Evolutionary conservation across 2,888 invertebrate genomes (phyloP).

Genomic region (Aspidiotus rigidus): DNA sequence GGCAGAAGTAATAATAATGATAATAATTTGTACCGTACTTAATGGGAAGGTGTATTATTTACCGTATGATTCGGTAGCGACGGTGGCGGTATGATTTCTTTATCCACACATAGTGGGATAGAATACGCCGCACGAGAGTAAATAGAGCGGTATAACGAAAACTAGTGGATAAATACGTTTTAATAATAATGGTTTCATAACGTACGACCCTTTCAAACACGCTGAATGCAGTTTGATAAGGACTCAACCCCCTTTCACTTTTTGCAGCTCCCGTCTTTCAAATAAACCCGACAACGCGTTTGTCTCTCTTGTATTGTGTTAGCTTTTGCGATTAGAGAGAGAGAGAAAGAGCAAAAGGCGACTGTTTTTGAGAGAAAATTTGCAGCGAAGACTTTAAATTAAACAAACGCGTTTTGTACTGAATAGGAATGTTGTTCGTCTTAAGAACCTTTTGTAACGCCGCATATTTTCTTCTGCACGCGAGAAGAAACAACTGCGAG

Average conservation of each 20-base stretch:
- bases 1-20: slow-evolving; percentile 21
- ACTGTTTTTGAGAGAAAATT: slow-evolving; percentile 8
- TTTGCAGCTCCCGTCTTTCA: slow-evolving; percentile 1
- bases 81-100: neutral
- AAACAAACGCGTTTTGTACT: neutral
- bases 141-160: neutral
- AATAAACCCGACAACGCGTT: neutral
- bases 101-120: neutral
- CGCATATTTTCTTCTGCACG: neutral
- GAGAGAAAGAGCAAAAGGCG: neutral
- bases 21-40: neutral
- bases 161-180: slow-evolving; percentile 20
- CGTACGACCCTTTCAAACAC: slow-evolving; percentile 2
- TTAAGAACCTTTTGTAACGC: neutral
- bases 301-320: slow-evolving; percentile 9
- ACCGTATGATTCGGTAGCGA: slow-evolving; percentile 13
- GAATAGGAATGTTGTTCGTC: neutral
- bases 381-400: neutral
- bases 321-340: slow-evolving; percentile 21
- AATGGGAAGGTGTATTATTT: slow-evolving; percentile 31
- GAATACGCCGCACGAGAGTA: neutral
- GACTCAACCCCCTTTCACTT: slow-evolving; percentile 6
- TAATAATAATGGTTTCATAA: slow-evolving; percentile 30
- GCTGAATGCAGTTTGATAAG: slow-evolving; percentile 31
- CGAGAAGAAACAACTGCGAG: neutral